These are phyloP conservation scores for Geopemphigus sp. DNA, from an alignment of 1,140 invertebrate genomes.

Conservation along the genomic window DNA sequence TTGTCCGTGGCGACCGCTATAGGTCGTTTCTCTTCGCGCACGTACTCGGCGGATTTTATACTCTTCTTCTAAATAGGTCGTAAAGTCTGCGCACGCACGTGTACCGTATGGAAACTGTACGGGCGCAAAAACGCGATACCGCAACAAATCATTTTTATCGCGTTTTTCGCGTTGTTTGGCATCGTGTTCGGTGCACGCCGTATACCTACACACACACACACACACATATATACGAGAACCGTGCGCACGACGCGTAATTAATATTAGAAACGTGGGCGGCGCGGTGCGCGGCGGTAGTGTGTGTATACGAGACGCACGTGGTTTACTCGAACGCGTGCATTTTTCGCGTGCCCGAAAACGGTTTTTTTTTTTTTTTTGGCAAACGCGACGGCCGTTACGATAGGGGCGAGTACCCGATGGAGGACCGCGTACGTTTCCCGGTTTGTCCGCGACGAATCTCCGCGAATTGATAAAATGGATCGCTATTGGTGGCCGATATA, in stretches of 20 bases:
- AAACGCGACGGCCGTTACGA: background rate
- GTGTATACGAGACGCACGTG: background rate
- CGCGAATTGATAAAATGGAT: too few relatives aligned
- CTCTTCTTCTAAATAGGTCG: too few relatives aligned
- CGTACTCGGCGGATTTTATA: too few relatives aligned
- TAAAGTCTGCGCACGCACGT: background rate
- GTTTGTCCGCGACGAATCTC: background rate
- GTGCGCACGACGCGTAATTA: background rate
- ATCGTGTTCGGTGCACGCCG: background rate
- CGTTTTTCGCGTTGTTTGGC: conserved; percentile 17
- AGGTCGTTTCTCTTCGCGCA: too few relatives aligned
- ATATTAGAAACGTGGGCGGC: conserved; percentile 3
- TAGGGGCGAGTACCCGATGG: too few relatives aligned
- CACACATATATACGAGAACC: too few relatives aligned
- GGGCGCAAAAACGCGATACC: conserved; percentile 17
- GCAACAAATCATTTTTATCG: conserved; percentile 34
- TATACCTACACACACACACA: too few relatives aligned
- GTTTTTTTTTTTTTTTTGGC: too few relatives aligned
- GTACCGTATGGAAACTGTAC: background rate
- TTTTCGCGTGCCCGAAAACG: background rate
- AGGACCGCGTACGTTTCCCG: background rate
- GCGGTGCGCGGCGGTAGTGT: background rate
- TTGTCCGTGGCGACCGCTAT: too few relatives aligned
- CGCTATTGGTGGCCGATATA: too few relatives aligned
- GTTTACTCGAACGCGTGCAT: background rate